These are phyloP conservation scores for Cacajao melanocephalus DNA, from an alignment of 2,797 vertebrate genomes.

Conservation along the genomic window DNA sequence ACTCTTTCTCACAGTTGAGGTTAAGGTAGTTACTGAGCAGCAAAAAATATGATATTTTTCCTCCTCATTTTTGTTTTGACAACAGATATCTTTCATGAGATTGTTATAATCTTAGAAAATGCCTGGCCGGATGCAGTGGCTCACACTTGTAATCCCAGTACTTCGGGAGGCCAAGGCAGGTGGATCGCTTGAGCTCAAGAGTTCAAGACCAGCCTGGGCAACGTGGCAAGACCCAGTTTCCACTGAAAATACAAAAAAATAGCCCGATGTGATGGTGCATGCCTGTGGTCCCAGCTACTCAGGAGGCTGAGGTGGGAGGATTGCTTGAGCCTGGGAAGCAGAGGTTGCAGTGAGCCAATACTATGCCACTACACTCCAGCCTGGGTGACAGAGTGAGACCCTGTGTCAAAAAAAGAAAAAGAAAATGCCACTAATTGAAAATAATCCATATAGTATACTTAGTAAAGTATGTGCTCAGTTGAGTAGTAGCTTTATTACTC, in stretches of 20 bases:
- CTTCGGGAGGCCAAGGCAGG: background rate
- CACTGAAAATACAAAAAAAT: background rate
- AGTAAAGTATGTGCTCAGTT: background rate
- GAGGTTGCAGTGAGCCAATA: background rate
- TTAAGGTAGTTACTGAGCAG: background rate
- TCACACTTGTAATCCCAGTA: background rate
- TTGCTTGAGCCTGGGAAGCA: background rate
- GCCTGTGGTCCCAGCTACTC: background rate
- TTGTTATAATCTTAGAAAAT: constrained; percentile 36
- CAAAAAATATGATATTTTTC: background rate
- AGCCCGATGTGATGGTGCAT: rapidly evolving
- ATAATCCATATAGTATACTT: background rate
- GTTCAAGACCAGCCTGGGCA: background rate
- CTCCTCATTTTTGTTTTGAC: background rate
- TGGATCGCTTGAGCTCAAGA: background rate
- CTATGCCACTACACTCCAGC: background rate
- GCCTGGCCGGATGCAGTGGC: background rate
- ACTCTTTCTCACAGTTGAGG: background rate
- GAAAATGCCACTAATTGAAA: constrained; percentile 19
- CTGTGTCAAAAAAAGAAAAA: background rate
- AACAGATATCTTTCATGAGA: background rate
- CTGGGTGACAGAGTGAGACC: background rate
- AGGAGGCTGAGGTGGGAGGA: background rate
- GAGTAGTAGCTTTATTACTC: background rate
- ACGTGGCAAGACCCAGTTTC: background rate